phyloP scores from a whole-genome alignment of 2,113 vertebrate genomes.

The Peromyscus leucopus region DNA sequence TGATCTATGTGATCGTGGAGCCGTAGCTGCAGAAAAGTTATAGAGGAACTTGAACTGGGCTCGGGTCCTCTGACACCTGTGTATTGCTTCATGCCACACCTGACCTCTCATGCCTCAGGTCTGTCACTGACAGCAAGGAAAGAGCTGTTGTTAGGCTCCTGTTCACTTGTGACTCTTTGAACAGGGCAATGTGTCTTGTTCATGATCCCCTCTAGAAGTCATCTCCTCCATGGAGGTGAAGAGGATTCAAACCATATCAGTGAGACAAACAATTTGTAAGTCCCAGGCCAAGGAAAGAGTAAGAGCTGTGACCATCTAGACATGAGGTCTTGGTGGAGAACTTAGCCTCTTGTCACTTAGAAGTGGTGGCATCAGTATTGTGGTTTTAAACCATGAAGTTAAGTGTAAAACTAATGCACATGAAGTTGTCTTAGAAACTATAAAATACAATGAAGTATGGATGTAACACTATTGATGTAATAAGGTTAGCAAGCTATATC shows the following conservation, averaged over 20 bases:
- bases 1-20: background rate
- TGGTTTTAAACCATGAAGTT: background rate
- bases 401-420: background rate
- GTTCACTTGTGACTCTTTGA: background rate
- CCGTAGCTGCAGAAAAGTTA: background rate
- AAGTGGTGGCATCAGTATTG: background rate
- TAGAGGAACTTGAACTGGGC: background rate
- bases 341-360: background rate
- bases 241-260: background rate
- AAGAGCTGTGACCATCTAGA: background rate
- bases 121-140: too few species aligned
- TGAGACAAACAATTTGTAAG: background rate
- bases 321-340: background rate
- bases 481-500: background rate
- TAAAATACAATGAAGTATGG: background rate
- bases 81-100: accelerated
- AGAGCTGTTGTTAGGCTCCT: background rate
- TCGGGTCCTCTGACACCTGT: background rate
- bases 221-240: background rate
- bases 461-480: background rate
- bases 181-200: background rate
- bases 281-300: background rate
- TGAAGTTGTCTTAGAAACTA: background rate
- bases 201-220: background rate
- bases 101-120: background rate